phyloP scores from a whole-genome alignment of 1,140 invertebrate genomes.

The Drosophila hydei region DNA sequence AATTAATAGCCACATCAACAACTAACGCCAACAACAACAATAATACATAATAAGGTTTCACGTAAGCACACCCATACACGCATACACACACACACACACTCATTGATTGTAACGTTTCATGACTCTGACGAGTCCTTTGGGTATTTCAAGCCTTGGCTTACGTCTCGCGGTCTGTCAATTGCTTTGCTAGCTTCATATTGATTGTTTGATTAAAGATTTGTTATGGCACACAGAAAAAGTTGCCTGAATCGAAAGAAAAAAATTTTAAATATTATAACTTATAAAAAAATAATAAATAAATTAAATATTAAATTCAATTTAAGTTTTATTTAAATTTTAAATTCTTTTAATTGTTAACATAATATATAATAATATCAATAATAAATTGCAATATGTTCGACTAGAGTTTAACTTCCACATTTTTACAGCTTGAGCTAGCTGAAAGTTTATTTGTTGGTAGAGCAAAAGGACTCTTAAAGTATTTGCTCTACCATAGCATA shows the following conservation, averaged over 20 bases:
- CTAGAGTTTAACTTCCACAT: too few species aligned
- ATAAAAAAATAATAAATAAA: too few species aligned
- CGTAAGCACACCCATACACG: constrained; percentile 9
- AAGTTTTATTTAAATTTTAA: too few species aligned
- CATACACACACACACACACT: constrained; percentile 33
- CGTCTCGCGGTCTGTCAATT: constrained; percentile 70
- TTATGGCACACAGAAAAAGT: too few species aligned
- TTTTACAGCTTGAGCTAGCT: too few species aligned
- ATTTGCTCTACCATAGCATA: too few species aligned
- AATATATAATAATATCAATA: too few species aligned
- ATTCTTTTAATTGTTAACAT: too few species aligned
- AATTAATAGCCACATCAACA: constrained; percentile 82
- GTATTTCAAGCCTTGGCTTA: constrained; percentile 34
- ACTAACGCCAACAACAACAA: constrained; percentile 54
- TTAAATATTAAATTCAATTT: not conserved
- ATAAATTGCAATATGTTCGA: too few species aligned
- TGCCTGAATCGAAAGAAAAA: not conserved
- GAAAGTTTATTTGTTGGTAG: too few species aligned
- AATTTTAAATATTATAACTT: too few species aligned
- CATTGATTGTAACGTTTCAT: constrained; percentile 28
- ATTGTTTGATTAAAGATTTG: constrained; percentile 13
- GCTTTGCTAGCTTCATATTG: constrained; percentile 35
- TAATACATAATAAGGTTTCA: constrained; percentile 52
- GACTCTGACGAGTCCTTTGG: constrained; percentile 63
- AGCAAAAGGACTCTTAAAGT: too few species aligned